Evolutionary conservation across 2,888 invertebrate species (phyloP).

Genomic region (Buathra laborator): DNA sequence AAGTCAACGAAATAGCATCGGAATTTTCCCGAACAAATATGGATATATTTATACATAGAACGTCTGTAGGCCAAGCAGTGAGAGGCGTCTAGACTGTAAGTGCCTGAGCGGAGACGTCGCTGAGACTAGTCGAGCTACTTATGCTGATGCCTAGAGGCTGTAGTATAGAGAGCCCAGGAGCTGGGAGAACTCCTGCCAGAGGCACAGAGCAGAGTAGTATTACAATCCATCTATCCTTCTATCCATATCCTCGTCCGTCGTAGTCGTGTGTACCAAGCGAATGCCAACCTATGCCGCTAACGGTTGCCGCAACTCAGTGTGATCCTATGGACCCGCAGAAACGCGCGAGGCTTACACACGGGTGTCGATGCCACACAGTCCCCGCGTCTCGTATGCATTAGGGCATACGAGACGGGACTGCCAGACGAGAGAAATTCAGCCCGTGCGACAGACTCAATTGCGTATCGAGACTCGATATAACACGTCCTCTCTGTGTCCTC

Average conservation of each 20-base stretch:
- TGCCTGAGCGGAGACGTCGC: constrained; percentile 67
- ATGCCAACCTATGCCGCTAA: constrained; percentile 57
- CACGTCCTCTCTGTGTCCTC: background rate
- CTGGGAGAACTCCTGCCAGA: constrained; percentile 38
- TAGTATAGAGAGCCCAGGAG: constrained; percentile 35
- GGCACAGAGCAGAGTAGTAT: constrained; percentile 46
- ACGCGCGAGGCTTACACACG: constrained; percentile 40
- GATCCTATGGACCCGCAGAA: constrained; percentile 43
- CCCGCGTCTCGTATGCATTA: constrained; percentile 49
- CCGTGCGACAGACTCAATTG: constrained; percentile 60
- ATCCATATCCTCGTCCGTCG: constrained; percentile 12
- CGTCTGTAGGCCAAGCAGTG: constrained; percentile 37
- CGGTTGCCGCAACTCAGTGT: constrained; percentile 41
- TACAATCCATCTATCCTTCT: constrained; percentile 53
- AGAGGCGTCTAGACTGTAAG: constrained; percentile 67
- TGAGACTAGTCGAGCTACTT: constrained; percentile 69
- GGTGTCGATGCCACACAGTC: constrained; percentile 62
- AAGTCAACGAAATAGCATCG: background rate
- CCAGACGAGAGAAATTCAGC: constrained; percentile 60
- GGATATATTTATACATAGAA: constrained; percentile 5
- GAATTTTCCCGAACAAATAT: constrained; percentile 8
- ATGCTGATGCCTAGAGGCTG: constrained; percentile 65
- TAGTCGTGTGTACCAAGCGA: constrained; percentile 36
- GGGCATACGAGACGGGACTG: constrained; percentile 39
- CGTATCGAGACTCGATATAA: constrained; percentile 49